These are phyloP conservation scores for Conus ventricosus DNA, from an alignment of 1,140 invertebrate species.

Conservation along the genomic window DNA sequence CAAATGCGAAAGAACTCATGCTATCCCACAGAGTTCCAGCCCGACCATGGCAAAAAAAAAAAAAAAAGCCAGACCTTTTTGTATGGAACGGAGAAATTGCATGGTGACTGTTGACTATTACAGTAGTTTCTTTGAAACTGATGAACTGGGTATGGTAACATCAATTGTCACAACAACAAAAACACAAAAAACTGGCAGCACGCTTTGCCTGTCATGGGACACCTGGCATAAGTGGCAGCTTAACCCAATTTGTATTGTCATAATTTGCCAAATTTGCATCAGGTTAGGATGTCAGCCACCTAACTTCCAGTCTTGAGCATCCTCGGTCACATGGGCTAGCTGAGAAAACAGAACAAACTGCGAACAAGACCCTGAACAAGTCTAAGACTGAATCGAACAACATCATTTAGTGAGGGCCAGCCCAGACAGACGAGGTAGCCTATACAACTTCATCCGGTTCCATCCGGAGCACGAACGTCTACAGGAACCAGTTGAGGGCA, in stretches of 20 bases:
- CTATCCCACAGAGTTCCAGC: conserved; percentile 43
- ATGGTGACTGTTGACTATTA: conserved; percentile 47
- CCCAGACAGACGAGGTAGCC: conserved; percentile 3
- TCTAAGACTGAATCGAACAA: conserved; percentile 31
- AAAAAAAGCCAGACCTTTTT: conserved; percentile 49
- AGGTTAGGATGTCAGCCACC: conserved; percentile 35
- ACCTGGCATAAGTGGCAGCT: conserved; percentile 47
- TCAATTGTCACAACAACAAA: conserved; percentile 29
- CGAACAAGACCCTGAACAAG: conserved; percentile 37
- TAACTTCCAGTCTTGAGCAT: conserved; percentile 45
- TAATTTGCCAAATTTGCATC: background rate
- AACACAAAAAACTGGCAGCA: conserved; percentile 40
- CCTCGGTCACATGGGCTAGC: conserved; percentile 50
- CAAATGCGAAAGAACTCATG: conserved; percentile 44
- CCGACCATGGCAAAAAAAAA: conserved; percentile 38
- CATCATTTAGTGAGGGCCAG: conserved; percentile 19
- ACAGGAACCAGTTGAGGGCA: too few relatives aligned
- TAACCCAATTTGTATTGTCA: conserved; percentile 28
- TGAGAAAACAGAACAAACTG: conserved; percentile 43
- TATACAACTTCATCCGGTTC: too few relatives aligned
- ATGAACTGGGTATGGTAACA: conserved; percentile 23
- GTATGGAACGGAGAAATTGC: conserved; percentile 37
- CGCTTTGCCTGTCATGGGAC: conserved; percentile 45
- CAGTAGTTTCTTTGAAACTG: conserved; percentile 47
- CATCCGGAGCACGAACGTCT: too few relatives aligned